Percentiles rank a stretch among this genome's conserved stretches.
Conservation (phyloP, 2,888 invertebrate genomes). For the Himalopsyche japonica region DNA sequence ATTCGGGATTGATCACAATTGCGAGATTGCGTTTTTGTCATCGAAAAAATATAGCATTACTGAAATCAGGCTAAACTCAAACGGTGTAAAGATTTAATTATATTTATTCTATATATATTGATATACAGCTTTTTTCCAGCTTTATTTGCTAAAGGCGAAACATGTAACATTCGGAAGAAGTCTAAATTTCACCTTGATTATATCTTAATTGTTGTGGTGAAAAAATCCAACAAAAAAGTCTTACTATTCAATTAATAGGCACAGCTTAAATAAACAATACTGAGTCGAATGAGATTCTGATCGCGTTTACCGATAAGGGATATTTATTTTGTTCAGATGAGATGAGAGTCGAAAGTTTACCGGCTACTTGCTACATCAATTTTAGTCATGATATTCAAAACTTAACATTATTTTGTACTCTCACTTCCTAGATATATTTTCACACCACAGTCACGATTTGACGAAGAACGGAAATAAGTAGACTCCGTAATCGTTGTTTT, state of each 20-base stretch:
- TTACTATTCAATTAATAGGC: neutral
- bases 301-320: neutral
- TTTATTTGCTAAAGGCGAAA: neutral
- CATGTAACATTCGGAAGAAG: neutral
- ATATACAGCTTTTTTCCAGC: no score
- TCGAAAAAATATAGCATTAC: no score
- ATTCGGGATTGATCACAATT: no score
- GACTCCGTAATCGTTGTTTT: no score
- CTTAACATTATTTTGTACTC: neutral
- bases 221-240: neutral
- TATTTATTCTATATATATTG: no score
- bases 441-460: constrained; percentile 1
- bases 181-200: neutral
- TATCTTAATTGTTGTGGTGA: neutral
- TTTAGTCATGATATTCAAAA: neutral
- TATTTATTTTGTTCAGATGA: neutral
- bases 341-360: neutral
- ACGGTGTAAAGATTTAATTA: no score
- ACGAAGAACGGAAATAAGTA: neutral
- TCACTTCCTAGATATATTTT: neutral
- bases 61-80: no score
- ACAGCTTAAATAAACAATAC: neutral
- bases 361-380: neutral
- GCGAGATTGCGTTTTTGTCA: no score
- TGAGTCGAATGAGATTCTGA: neutral